These are phyloP conservation scores for Leuciscus waleckii DNA, from an alignment of 2,797 vertebrate species.

Conservation along the genomic window DNA sequence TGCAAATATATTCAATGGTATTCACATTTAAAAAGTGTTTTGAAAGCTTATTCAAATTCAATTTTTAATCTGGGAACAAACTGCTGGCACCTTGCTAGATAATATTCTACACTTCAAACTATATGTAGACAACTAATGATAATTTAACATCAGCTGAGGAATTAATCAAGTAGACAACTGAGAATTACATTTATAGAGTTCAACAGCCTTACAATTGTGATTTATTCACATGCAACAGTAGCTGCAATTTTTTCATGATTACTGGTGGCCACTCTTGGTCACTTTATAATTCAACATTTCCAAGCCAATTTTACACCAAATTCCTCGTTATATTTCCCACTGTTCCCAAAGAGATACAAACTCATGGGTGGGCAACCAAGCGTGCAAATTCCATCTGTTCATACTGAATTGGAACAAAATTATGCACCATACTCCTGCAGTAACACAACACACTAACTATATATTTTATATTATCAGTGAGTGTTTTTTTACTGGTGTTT, in stretches of 20 bases:
- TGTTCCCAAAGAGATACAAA: constrained; percentile 24
- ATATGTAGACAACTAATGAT: neutral
- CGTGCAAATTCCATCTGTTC: constrained; percentile 25
- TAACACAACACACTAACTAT: constrained; percentile 2
- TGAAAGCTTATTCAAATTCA: neutral
- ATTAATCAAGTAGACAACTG: constrained; percentile 1
- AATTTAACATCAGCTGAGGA: neutral
- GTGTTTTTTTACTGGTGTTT: neutral
- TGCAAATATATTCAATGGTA: neutral
- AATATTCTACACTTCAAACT: neutral
- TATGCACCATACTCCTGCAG: constrained; percentile 15
- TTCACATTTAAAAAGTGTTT: neutral
- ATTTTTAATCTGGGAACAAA: constrained; percentile 3
- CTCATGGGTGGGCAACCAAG: constrained; percentile 19
- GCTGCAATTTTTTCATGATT: neutral
- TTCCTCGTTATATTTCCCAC: constrained; percentile 1
- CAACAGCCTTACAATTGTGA: constrained; percentile 2
- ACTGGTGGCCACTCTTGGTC: neutral
- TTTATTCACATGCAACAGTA: constrained; percentile 3
- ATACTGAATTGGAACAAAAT: constrained; percentile 28
- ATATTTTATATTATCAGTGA: neutral
- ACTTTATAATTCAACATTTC: constrained; percentile 39
- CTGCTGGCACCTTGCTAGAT: neutral
- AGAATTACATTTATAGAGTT: constrained; percentile 7
- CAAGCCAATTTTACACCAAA: constrained; percentile 35